phyloP scores from a whole-genome alignment of 2,113 vertebrate species.

The Pseudois nayaur region DNA sequence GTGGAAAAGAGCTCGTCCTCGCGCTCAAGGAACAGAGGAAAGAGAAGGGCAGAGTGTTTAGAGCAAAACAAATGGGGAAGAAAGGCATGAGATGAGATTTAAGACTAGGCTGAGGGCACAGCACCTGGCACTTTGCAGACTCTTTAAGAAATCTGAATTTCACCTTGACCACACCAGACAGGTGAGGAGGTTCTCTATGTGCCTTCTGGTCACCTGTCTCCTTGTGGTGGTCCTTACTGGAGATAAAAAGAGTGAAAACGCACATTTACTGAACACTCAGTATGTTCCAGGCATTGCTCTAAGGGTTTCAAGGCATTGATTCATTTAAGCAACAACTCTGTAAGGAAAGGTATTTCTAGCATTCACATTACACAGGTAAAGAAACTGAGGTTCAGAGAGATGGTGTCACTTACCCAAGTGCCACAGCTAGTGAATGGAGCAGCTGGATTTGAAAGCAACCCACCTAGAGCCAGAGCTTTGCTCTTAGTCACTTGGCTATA shows the following conservation, averaged over 20 bases:
- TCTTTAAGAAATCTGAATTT: neutral
- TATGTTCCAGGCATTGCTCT: neutral
- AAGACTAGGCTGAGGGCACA: neutral
- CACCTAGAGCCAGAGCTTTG: neutral
- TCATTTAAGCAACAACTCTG: neutral
- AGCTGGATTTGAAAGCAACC: neutral
- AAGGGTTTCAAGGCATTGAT: neutral
- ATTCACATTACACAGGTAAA: neutral
- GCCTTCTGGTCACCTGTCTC: neutral
- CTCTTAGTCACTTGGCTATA: neutral
- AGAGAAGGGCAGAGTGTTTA: neutral
- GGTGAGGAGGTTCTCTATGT: neutral
- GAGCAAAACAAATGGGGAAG: neutral
- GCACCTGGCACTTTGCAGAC: neutral
- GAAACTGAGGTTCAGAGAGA: neutral
- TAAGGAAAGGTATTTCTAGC: neutral
- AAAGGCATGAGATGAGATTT: neutral
- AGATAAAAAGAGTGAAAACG: neutral
- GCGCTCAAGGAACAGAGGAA: neutral
- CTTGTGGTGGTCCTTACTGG: neutral
- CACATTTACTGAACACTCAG: neutral
- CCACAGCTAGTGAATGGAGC: neutral
- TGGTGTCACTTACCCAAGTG: neutral
- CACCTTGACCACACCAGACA: neutral
- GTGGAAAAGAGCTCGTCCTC: neutral